Evolutionary conservation across 2,888 invertebrate genomes (phyloP).

Genomic region (Tipula helvola): DNA sequence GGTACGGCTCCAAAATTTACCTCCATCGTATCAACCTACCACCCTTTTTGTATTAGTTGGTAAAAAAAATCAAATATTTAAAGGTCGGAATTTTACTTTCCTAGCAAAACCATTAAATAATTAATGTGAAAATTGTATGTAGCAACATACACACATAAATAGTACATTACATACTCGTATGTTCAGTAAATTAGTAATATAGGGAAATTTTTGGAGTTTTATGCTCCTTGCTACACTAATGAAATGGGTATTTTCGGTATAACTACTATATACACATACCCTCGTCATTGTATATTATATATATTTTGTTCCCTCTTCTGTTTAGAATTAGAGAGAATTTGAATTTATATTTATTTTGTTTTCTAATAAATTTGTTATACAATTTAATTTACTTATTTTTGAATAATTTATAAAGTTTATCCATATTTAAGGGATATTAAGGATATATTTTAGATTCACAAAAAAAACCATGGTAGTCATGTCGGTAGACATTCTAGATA

Average conservation of each 20-base stretch:
- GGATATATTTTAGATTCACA: not conserved
- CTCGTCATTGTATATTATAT: not conserved
- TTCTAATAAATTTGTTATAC: not conserved
- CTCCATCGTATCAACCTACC: not conserved
- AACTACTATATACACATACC: not conserved
- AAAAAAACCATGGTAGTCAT: not conserved
- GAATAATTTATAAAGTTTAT: slow-evolving; percentile 4
- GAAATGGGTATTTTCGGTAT: not conserved
- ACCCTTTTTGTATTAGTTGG: not conserved
- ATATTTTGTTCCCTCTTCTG: not conserved
- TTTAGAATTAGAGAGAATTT: not conserved
- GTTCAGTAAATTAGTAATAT: not conserved
- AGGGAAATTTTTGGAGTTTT: not conserved
- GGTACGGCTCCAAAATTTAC: not conserved
- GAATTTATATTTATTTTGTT: not conserved
- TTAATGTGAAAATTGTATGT: not conserved
- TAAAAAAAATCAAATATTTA: not conserved
- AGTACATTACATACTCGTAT: not conserved
- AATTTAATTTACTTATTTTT: slow-evolving; percentile 4
- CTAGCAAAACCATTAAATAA: not conserved
- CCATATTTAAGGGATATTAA: not conserved
- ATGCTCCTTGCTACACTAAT: not conserved
- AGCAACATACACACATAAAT: not conserved
- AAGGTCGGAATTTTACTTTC: not conserved
- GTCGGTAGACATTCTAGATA: not conserved